Conservation (phyloP, 2,113 vertebrate genomes). For the Sylvilagus bachmani region DNA sequence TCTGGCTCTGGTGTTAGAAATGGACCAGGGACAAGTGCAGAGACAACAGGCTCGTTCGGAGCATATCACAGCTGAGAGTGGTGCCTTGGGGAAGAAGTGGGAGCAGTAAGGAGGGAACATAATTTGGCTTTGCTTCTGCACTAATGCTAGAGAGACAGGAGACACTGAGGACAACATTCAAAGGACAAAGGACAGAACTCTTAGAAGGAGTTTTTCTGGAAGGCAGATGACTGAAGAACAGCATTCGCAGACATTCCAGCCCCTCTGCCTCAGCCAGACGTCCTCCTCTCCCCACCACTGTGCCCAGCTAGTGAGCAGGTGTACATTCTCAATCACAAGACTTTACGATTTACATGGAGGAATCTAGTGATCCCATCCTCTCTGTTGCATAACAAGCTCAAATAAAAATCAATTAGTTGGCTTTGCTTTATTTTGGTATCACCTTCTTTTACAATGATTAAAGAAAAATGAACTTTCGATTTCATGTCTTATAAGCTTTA, state of each 20-base stretch:
- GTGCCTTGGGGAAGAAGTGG: neutral
- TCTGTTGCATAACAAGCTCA: neutral
- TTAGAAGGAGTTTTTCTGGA: neutral
- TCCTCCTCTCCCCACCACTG: neutral
- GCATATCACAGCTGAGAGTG: neutral
- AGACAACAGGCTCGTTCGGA: neutral
- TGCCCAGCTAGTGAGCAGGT: neutral
- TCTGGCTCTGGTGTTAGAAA: neutral
- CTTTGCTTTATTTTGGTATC: neutral
- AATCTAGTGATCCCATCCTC: neutral
- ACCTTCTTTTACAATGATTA: neutral
- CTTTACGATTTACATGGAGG: neutral
- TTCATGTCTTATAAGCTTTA: no score
- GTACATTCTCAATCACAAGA: neutral
- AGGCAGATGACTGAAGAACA: neutral
- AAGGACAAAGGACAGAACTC: neutral
- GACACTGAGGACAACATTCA: rapidly evolving
- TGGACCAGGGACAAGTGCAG: neutral
- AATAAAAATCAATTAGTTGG: slow-evolving; percentile 15
- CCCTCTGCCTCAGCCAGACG: neutral
- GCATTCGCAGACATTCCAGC: no score
- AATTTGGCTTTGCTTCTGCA: neutral
- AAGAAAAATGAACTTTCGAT: slow-evolving; percentile 12
- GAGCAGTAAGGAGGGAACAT: neutral
- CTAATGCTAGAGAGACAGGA: neutral